Conservation (phyloP, 2,797 vertebrate species). For the Selene dorsalis region DNA sequence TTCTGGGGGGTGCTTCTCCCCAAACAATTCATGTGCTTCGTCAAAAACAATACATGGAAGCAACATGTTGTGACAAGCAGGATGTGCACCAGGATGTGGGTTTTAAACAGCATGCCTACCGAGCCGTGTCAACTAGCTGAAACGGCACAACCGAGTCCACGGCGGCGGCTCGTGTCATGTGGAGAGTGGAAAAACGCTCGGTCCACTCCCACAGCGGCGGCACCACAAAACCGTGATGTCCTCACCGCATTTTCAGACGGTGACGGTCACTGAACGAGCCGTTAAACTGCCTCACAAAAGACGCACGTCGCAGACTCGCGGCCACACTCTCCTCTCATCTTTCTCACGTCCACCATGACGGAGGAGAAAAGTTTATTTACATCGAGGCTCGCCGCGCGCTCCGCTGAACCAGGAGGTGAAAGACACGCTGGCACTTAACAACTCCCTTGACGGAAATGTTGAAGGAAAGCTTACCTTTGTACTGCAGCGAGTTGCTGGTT, state of each 20-base stretch:
- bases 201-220: conserved; percentile 28
- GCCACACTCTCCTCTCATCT: rapidly evolving
- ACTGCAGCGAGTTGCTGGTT: conserved; percentile 77
- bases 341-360: not conserved
- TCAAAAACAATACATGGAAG: conserved; percentile 31
- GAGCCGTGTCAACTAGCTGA: not conserved
- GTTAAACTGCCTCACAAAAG: not conserved
- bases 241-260: not conserved
- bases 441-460: not conserved
- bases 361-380: conserved; percentile 62
- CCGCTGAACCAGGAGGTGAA: not conserved
- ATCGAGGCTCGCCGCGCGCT: conserved; percentile 14
- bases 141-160: not conserved
- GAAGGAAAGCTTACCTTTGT: conserved; percentile 79
- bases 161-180: not conserved
- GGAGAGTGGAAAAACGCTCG: conserved; percentile 29
- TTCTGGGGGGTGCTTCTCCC: too few species aligned
- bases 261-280: not conserved
- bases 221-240: not conserved
- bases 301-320: rapidly evolving
- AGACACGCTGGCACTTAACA: conserved; percentile 8
- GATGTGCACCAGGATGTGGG: conserved; percentile 42
- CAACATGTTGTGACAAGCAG: conserved; percentile 34
- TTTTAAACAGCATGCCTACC: not conserved
- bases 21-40: not conserved